phyloP scores from a whole-genome alignment of 2,113 vertebrate genomes.

The Columba livia region DNA sequence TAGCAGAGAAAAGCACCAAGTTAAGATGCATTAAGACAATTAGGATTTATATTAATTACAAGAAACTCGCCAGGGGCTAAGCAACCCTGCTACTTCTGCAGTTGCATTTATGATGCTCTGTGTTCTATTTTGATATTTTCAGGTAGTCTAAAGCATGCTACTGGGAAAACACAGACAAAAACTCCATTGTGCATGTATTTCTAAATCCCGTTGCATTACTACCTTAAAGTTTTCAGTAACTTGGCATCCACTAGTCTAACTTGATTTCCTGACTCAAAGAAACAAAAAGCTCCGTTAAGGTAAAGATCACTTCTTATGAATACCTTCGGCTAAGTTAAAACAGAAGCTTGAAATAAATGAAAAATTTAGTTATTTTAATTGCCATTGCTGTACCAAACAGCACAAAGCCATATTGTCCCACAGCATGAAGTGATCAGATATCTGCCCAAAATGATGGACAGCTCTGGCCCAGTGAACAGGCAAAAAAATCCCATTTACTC shows the following conservation, averaged over 20 bases:
- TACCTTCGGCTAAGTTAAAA: constrained; percentile 38
- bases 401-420: constrained; percentile 82
- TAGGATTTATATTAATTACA: constrained; percentile 55
- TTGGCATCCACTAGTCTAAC: not conserved
- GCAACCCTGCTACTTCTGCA: not conserved
- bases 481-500: constrained; percentile 86
- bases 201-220: not conserved
- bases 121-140: not conserved
- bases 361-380: constrained; percentile 67
- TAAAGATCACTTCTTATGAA: not conserved
- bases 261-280: not conserved
- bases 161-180: not conserved
- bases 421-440: constrained; percentile 83
- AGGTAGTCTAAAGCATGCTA: not conserved
- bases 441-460: constrained; percentile 86
- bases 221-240: not conserved
- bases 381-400: constrained; percentile 67
- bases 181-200: not conserved
- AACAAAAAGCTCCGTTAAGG: not conserved
- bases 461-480: constrained; percentile 79
- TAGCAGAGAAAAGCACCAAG: not conserved
- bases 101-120: not conserved
- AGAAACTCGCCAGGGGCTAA: constrained; percentile 35
- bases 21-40: constrained; percentile 44
- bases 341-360: constrained; percentile 57